A percentile compares a stretch with the other conserved stretches of the same genome.
Evolutionary conservation across 2,113 vertebrate species (phyloP).

Genomic region (Phrynosoma platyrhinos): DNA sequence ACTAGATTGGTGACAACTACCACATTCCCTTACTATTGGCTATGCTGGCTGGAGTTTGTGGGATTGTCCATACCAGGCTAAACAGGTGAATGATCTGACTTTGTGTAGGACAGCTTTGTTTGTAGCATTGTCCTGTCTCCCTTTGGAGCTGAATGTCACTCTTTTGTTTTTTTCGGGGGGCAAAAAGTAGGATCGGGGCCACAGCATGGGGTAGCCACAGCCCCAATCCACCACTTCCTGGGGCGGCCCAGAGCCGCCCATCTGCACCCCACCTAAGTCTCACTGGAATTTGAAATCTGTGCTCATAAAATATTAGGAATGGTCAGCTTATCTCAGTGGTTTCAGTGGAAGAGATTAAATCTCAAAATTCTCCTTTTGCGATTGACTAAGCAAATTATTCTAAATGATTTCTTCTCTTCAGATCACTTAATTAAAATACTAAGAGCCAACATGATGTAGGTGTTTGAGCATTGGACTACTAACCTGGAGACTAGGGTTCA

Average conservation of each 20-base stretch:
- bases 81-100: neutral
- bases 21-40: neutral
- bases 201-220: too few species aligned
- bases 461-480: too few species aligned
- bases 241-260: too few species aligned
- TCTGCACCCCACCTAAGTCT: too few species aligned
- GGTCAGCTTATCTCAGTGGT: neutral
- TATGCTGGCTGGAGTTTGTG: neutral
- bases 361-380: too few species aligned
- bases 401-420: too few species aligned
- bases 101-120: neutral
- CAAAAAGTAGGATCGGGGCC: too few species aligned
- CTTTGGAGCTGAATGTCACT: neutral
- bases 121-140: neutral
- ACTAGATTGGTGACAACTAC: neutral
- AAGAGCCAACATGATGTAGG: too few species aligned
- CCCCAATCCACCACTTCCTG: too few species aligned
- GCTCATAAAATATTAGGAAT: neutral
- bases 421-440: too few species aligned
- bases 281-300: neutral
- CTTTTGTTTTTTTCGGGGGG: neutral
- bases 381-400: too few species aligned
- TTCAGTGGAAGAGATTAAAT: neutral
- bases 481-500: too few species aligned
- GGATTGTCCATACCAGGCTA: neutral